A percentile compares a stretch with the other conserved stretches of the same genome.
Evolutionary conservation across 1,140 invertebrate species (phyloP).

Genomic region (Nixonia krombeini): DNA sequence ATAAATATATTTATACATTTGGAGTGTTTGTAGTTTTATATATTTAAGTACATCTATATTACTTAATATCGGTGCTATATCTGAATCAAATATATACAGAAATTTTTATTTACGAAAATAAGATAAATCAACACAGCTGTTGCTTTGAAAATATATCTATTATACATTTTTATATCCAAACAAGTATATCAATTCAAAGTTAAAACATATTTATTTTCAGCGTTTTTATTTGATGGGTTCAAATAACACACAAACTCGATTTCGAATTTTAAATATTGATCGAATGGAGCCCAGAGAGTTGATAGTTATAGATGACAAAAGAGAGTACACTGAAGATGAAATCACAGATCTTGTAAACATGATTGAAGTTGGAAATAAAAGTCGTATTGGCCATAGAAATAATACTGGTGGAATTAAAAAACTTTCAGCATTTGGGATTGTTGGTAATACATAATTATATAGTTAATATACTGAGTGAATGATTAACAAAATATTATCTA

Average conservation of each 20-base stretch:
- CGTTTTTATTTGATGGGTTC: conserved; percentile 94
- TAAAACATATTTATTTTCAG: conserved; percentile 71
- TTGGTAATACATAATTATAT: conserved; percentile 79
- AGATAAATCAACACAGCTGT: no score
- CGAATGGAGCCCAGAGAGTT: conserved; percentile 88
- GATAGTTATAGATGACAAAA: conserved; percentile 89
- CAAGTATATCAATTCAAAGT: no score
- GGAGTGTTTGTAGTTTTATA: no score
- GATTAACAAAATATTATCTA: no score
- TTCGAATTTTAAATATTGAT: conserved; percentile 94
- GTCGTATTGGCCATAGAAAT: conserved; percentile 67
- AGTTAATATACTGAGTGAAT: no score
- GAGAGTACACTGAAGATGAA: conserved; percentile 90
- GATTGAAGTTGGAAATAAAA: conserved; percentile 86
- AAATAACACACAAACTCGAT: conserved; percentile 92
- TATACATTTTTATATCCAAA: no score
- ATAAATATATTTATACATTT: no score
- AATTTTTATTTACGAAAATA: no score
- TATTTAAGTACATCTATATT: no score
- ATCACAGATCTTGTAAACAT: conserved; percentile 87
- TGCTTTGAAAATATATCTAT: no score
- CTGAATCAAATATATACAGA: no score
- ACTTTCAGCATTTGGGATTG: conserved; percentile 93
- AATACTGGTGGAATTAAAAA: conserved; percentile 77
- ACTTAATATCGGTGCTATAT: no score